phyloP scores from a whole-genome alignment of 1,140 invertebrate genomes.

The Trachymyrmex cornetzi region DNA sequence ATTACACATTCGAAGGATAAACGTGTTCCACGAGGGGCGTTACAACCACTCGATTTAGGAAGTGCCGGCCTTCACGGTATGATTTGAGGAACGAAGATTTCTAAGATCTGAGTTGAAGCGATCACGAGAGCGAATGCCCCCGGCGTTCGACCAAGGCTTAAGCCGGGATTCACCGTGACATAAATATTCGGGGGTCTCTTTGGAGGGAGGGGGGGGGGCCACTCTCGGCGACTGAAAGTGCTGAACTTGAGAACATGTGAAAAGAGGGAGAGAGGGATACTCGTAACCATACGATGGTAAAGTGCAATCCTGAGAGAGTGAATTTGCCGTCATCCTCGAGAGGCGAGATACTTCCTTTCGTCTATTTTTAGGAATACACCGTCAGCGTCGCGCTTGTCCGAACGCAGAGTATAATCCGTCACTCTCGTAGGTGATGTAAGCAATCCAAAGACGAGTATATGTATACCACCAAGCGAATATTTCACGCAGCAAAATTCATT shows the following conservation, averaged over 20 bases:
- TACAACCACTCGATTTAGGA: constrained; percentile 39
- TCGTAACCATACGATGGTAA: constrained; percentile 55
- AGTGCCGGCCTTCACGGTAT: constrained; percentile 23
- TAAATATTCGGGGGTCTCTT: constrained; percentile 77
- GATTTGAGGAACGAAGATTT: constrained; percentile 55
- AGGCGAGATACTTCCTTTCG: constrained; percentile 57
- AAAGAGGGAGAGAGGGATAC: constrained; percentile 47
- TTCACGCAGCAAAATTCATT: background rate
- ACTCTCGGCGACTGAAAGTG: constrained; percentile 30
- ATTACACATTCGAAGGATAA: constrained; percentile 18
- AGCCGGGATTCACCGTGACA: constrained; percentile 80
- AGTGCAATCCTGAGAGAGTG: constrained; percentile 57
- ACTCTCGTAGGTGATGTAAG: constrained; percentile 51
- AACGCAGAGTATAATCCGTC: constrained; percentile 19
- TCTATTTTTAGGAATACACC: constrained; percentile 60
- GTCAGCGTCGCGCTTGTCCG: constrained; percentile 21
- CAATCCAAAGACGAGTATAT: background rate
- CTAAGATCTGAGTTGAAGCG: constrained; percentile 70
- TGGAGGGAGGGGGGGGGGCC: constrained; percentile 11
- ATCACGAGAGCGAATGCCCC: constrained; percentile 60
- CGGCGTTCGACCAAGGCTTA: constrained; percentile 76
- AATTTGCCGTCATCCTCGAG: constrained; percentile 63
- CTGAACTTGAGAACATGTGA: constrained; percentile 27
- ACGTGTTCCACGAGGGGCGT: constrained; percentile 18
- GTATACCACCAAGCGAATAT: background rate